These are phyloP conservation scores for Eubucco bourcierii DNA, from an alignment of 2,113 vertebrate species.

Conservation along the genomic window DNA sequence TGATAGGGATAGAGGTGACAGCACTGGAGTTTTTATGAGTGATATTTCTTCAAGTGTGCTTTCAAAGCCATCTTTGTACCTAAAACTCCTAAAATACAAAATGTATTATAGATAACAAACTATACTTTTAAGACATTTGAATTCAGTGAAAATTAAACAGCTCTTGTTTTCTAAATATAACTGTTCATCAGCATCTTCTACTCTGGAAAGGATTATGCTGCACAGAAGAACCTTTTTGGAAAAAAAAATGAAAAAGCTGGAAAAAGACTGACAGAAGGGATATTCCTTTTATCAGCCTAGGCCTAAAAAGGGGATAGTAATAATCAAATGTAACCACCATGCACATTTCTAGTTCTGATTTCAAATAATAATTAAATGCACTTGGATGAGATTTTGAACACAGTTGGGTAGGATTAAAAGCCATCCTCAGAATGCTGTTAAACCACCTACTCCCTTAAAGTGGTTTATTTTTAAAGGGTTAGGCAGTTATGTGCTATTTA, in stretches of 20 bases:
- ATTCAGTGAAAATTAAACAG: background rate
- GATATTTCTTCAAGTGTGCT: background rate
- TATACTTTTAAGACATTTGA: background rate
- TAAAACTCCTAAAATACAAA: background rate
- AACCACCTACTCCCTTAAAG: background rate
- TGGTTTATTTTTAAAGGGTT: background rate
- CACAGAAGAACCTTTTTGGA: background rate
- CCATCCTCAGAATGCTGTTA: background rate
- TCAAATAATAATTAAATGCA: background rate
- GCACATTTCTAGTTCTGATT: background rate
- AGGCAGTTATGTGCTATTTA: background rate
- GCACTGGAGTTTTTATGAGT: background rate
- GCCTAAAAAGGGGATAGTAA: background rate
- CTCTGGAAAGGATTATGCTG: background rate
- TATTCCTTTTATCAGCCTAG: background rate
- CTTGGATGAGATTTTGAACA: background rate
- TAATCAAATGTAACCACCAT: background rate
- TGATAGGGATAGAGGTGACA: background rate
- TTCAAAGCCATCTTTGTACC: background rate
- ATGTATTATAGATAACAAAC: background rate
- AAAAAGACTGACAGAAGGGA: background rate
- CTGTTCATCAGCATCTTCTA: background rate
- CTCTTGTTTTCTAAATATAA: background rate
- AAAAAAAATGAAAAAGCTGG: background rate
- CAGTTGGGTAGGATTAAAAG: background rate